Percentiles rank a stretch among this genome's conserved stretches.
Conservation (phyloP, 2,888 invertebrate genomes). For the Ceraclea dissimilis region DNA sequence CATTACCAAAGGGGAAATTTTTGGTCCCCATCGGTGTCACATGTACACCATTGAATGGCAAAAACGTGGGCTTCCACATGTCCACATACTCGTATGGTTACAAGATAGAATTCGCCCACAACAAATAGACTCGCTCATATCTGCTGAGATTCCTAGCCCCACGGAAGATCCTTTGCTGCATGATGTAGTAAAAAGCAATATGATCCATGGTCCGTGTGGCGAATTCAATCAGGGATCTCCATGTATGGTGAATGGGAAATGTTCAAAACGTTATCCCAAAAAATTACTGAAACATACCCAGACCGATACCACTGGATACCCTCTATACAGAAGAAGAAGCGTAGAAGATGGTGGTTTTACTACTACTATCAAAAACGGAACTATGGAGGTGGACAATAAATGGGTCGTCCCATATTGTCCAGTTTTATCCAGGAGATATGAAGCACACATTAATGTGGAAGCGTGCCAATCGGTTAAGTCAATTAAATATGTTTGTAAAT, state of each 20-base stretch:
- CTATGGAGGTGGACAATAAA: too few relatives aligned
- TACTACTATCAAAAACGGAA: too few relatives aligned
- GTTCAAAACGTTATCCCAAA: conserved; percentile 30
- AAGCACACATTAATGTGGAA: too few relatives aligned
- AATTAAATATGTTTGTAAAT: too few relatives aligned
- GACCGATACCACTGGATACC: too few relatives aligned
- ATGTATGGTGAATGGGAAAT: conserved; percentile 34
- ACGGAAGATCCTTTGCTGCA: conserved; percentile 28
- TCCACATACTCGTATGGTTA: background rate
- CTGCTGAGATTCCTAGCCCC: conserved; percentile 32
- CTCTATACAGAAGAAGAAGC: too few relatives aligned
- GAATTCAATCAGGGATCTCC: conserved; percentile 29
- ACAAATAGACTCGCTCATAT: conserved; percentile 30
- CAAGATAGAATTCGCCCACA: conserved; percentile 20
- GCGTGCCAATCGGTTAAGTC: too few relatives aligned
- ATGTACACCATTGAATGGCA: background rate
- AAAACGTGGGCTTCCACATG: conserved; percentile 2
- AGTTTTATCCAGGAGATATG: too few relatives aligned
- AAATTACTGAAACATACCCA: conserved; percentile 9
- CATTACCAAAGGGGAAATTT: background rate
- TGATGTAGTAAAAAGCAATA: conserved; percentile 24
- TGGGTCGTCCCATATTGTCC: too few relatives aligned
- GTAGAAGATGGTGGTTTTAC: too few relatives aligned
- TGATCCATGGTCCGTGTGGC: conserved; percentile 34
- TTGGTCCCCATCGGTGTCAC: too few relatives aligned